These are phyloP conservation scores for Thecocarcelia acutangulata DNA, from an alignment of 2,888 invertebrate genomes.

Conservation along the genomic window DNA sequence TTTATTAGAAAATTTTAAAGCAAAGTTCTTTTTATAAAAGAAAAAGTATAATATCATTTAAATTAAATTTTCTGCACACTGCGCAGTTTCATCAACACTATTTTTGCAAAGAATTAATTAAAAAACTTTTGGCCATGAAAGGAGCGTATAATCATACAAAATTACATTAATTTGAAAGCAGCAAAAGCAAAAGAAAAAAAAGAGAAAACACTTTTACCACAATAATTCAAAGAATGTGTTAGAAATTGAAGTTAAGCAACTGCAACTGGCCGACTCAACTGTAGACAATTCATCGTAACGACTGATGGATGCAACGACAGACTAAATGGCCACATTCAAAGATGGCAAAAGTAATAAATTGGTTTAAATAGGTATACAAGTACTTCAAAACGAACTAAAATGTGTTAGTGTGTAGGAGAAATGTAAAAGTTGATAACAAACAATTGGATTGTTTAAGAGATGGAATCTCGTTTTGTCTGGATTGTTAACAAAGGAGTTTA, in stretches of 20 bases:
- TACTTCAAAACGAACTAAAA: too few relatives aligned
- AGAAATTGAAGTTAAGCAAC: constrained; percentile 55
- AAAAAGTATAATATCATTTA: too few relatives aligned
- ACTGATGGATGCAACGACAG: not conserved
- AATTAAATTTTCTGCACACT: too few relatives aligned
- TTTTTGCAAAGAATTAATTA: constrained; percentile 50
- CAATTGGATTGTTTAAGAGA: not conserved
- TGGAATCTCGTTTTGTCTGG: constrained; percentile 10
- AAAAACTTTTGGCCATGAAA: constrained; percentile 59
- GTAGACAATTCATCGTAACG: constrained; percentile 28
- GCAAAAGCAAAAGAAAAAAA: constrained; percentile 14
- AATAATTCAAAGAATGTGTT: constrained; percentile 51
- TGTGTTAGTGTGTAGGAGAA: not conserved
- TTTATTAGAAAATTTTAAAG: too few relatives aligned
- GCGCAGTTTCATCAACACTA: too few relatives aligned
- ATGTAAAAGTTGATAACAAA: constrained; percentile 8
- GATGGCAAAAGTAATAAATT: constrained; percentile 43
- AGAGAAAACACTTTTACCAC: constrained; percentile 8
- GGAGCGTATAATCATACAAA: constrained; percentile 20
- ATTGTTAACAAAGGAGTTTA: constrained; percentile 25
- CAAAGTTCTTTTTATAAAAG: too few relatives aligned
- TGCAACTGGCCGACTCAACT: constrained; percentile 38
- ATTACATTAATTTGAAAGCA: not conserved
- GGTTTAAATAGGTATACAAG: constrained; percentile 27
- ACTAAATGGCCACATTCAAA: not conserved